These are phyloP conservation scores for Idaea aversata DNA, from an alignment of 2,888 invertebrate species.

Conservation along the genomic window DNA sequence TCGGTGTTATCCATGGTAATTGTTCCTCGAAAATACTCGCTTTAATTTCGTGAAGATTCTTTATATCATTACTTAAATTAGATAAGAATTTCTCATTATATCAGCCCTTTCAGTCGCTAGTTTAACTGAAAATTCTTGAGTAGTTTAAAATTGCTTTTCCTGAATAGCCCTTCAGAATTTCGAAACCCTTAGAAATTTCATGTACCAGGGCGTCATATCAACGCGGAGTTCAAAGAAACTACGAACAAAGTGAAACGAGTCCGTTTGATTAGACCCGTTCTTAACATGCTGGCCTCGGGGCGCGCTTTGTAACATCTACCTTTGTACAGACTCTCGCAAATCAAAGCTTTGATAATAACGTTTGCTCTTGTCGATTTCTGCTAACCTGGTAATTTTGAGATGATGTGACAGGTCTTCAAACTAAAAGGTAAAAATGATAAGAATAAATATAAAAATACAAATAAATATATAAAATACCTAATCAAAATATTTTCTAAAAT, in stretches of 20 bases:
- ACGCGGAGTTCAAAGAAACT: constrained; percentile 68
- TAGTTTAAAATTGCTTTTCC: not conserved
- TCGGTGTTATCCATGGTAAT: not conserved
- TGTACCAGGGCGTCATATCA: constrained; percentile 65
- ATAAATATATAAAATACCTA: no score
- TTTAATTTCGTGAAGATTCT: not conserved
- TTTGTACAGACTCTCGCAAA: constrained; percentile 52
- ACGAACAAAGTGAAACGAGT: constrained; percentile 69
- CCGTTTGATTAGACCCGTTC: constrained; percentile 77
- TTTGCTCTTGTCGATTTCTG: constrained; percentile 64
- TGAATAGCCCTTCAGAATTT: not conserved
- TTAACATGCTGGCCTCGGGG: constrained; percentile 63
- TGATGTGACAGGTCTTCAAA: constrained; percentile 21
- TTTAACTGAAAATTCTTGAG: no score
- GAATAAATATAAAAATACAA: no score
- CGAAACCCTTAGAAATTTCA: constrained; percentile 17
- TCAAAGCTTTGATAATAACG: constrained; percentile 51
- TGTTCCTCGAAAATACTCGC: not conserved
- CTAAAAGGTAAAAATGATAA: constrained; percentile 7
- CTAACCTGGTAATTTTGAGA: constrained; percentile 40
- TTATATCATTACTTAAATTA: not conserved
- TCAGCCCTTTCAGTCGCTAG: not conserved
- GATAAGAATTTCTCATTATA: not conserved
- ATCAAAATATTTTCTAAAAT: no score
- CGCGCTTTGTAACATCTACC: constrained; percentile 65